Evolutionary conservation across 2,113 vertebrate species (phyloP).

Genomic region (Pluvianellus socialis): DNA sequence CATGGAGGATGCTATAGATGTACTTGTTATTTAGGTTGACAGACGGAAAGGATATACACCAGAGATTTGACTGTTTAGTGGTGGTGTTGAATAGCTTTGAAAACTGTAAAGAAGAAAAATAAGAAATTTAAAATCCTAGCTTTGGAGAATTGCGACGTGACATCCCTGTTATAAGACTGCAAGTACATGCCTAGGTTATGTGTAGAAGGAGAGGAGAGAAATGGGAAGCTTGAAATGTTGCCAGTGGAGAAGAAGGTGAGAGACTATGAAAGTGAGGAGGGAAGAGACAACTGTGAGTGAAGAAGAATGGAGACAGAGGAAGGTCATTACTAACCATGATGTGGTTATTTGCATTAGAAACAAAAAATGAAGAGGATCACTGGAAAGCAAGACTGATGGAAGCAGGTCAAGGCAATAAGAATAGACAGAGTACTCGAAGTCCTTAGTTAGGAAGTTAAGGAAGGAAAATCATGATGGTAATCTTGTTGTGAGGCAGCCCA

Average conservation of each 20-base stretch:
- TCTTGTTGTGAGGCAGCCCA: background rate
- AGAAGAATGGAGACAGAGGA: background rate
- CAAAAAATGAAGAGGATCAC: background rate
- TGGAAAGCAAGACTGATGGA: background rate
- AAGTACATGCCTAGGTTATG: background rate
- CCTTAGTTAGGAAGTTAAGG: background rate
- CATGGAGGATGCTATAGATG: background rate
- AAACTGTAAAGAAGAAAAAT: background rate
- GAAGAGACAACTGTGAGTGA: background rate
- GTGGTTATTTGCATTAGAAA: background rate
- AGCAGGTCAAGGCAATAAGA: background rate
- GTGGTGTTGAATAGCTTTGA: background rate
- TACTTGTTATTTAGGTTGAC: background rate
- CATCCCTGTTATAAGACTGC: accelerated
- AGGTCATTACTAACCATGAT: background rate
- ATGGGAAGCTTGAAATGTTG: background rate
- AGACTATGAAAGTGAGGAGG: background rate
- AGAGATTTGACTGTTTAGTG: background rate
- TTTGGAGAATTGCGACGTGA: background rate
- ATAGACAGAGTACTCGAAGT: background rate
- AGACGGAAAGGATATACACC: background rate
- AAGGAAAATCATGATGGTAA: background rate
- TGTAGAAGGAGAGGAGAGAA: background rate
- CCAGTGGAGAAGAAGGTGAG: background rate
- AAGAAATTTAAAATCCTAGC: background rate